Evolutionary conservation across 2,797 vertebrate genomes (phyloP), one percentile per base, ranked within the genome.

Genomic region (Manis crassicaudata): DNA sequence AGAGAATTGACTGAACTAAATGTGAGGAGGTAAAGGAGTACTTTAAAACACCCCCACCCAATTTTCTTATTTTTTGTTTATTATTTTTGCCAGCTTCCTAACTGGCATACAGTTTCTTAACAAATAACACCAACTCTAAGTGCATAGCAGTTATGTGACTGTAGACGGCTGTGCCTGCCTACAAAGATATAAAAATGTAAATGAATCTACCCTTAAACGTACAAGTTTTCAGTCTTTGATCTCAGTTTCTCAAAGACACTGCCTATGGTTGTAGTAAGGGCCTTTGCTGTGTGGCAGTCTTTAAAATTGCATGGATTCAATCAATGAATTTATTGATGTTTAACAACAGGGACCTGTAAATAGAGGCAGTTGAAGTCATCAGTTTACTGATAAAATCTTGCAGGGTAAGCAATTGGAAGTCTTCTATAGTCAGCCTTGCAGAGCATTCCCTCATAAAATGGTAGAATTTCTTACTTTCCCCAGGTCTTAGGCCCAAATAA

Each of bases 301-400:
- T 92, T 84, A 76, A 96, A 94, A 79, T 70, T 29, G 3, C 20
- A 43, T 43, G 20, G 7, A 90, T 95, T 63, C 63, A 93, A n/a
- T 95, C 88, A 83, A 77, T 90, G 52, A n/a, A 14, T 67, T 65
- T 82, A 91, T 76, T 58, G 16, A 80, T 82, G 32, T 79, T 95
- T 88, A 97, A 75, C 50, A 89, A 84, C 65, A 65, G n/a, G 62
- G 88, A 65, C 0, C 3, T 65, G 10, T 94, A 96, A 94, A 95
- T 37, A 77, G 7, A 35, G 32, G 23, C 29, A 7, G 17, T 50
- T 58, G 63, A 82, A 37, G 20, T 89, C 87, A 50, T 75, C 50
- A 68, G 32, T 43, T 92, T 67, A 52, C 37, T 63, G 17, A 81
- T 37, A 96, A 87, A 95, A 60, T 76, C 18, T 76, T 80, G 3